Base-by-base conservation (phyloP, 2,797 vertebrate species). In the Gambusia yucatana region DNA sequence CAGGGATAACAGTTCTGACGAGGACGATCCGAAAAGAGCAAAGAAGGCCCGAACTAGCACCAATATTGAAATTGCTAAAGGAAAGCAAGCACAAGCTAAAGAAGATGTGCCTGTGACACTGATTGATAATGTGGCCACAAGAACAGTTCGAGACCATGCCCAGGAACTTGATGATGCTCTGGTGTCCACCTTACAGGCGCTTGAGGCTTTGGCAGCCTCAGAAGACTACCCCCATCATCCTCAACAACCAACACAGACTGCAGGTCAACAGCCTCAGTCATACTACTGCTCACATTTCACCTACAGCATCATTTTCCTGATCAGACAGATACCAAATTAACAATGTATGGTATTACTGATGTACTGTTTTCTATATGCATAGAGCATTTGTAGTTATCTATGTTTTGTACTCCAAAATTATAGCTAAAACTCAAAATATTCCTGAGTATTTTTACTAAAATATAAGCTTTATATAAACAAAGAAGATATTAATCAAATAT, bases 151-250 rank as follows among this genome's bases (percentile, higher is more conserved):
- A 84, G 98, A 99, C 93, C 98, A 98, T 61, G 98, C 98, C 83
- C 98, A 98, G 91, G 98, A 99, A 93, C 96, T 99, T 87, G 98
- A 99, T 5, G 98, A 99, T 87, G 98, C 98, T 80, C 93, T 99
- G 86, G 98, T 99, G 87, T 99, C 98, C 82, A 99, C 98, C 78
- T 96, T 99, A 82, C 98, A 99, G 91, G 98, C 98, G 0, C 94
- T 99, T 86, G 98, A 99, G 94, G 98, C 98, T 80, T 94, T 99
- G 92, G 98, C 98, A 91, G 98, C 98, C 85, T 98, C 98, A 71
- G 98, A 99, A 91, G 98, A 99, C 84, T 98, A 97, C 90, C 96
- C 97, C 0, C 98, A 97, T 85, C 97, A 97, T 80, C 97, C 97
- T 59, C 97, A 98, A 85, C 96, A 96, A 83, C 96, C 98, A 80